phyloP scores from a whole-genome alignment of 2,888 invertebrate genomes.

The Eutolmus rufibarbis region DNA sequence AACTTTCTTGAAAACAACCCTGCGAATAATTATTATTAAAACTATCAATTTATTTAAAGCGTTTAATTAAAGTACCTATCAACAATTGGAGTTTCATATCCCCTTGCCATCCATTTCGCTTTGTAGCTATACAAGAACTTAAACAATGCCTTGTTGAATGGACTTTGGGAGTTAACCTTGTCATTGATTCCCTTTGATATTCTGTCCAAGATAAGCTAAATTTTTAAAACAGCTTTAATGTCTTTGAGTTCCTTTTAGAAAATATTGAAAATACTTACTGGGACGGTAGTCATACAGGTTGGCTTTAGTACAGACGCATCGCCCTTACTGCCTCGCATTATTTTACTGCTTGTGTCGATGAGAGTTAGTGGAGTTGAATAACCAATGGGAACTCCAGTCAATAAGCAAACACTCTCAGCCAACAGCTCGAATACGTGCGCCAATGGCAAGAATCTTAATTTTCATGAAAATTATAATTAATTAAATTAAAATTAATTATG shows the following conservation, averaged over 20 bases:
- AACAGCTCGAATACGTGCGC: constrained; percentile 97
- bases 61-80: constrained; percentile 64
- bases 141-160: constrained; percentile 83
- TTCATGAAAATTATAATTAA: not conserved
- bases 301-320: constrained; percentile 91
- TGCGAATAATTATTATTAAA: constrained; percentile 43
- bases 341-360: constrained; percentile 92
- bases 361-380: constrained; percentile 96
- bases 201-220: constrained; percentile 92
- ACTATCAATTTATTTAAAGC: not conserved
- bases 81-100: constrained; percentile 82
- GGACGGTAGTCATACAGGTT: constrained; percentile 95
- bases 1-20: constrained; percentile 61
- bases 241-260: not conserved
- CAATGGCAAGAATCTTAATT: constrained; percentile 84
- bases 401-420: constrained; percentile 85
- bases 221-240: constrained; percentile 1
- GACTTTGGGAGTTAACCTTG: constrained; percentile 84
- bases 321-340: constrained; percentile 92
- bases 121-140: constrained; percentile 96
- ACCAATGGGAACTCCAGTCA: constrained; percentile 90
- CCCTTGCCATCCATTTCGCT: constrained; percentile 80
- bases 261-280: constrained; percentile 68
- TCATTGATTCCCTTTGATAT: constrained; percentile 97
- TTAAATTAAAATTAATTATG: not conserved